A percentile compares a stretch with the other conserved stretches of the same genome.
Conservation (phyloP, 2,888 invertebrate genomes). For the Theristus sp. region DNA sequence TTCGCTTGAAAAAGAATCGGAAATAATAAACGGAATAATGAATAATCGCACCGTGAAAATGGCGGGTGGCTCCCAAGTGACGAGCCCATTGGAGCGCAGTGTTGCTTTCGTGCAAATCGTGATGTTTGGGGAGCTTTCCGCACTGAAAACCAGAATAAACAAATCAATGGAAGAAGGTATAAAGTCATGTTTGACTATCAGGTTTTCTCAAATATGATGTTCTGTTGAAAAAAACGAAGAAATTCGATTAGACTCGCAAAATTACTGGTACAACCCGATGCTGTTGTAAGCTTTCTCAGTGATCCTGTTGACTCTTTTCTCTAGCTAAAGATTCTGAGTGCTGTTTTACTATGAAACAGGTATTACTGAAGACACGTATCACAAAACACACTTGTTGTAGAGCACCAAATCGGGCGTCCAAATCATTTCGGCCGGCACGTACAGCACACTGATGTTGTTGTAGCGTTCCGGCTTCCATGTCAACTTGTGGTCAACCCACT, state of each 20-base stretch:
- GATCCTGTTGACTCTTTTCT: no score
- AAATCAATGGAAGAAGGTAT: no score
- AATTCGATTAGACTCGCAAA: no score
- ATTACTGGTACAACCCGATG: no score
- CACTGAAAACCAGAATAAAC: conserved; percentile 35
- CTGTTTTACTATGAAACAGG: no score
- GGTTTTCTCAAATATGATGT: no score
- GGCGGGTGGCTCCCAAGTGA: conserved; percentile 58
- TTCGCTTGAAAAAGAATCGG: no score
- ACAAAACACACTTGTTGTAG: conserved; percentile 32
- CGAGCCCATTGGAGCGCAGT: conserved; percentile 48
- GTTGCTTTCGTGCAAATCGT: conserved; percentile 88
- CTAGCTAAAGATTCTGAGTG: no score
- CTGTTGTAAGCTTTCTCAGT: no score
- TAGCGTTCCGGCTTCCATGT: conserved; percentile 34
- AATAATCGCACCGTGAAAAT: conserved; percentile 48
- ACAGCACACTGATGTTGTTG: conserved; percentile 32
- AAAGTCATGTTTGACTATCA: no score
- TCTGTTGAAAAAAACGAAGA: no score
- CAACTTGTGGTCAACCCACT: conserved; percentile 29
- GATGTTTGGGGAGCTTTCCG: conserved; percentile 67
- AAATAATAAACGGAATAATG: no score
- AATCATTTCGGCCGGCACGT: conserved; percentile 35
- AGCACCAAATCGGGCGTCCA: conserved; percentile 38
- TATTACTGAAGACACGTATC: neutral